A percentile compares a stretch with the other conserved stretches of the same genome.
These are phyloP conservation scores for Mimachlamys varia DNA, from an alignment of 2,888 invertebrate genomes.

Conservation along the genomic window DNA sequence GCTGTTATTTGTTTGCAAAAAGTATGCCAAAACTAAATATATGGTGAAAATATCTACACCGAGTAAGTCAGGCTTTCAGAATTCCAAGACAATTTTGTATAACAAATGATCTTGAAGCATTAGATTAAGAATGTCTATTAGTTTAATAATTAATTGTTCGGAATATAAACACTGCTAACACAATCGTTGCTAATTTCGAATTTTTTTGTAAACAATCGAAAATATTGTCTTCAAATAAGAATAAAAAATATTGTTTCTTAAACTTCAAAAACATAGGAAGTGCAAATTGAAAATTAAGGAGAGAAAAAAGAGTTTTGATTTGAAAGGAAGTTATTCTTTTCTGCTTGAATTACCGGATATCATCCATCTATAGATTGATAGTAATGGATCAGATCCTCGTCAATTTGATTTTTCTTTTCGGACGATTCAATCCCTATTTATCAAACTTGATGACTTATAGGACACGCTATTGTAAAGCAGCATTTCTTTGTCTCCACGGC, in stretches of 20 bases:
- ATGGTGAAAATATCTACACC: neutral
- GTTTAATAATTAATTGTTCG: neutral
- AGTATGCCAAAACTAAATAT: neutral
- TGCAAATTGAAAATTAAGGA: slow-evolving; percentile 17
- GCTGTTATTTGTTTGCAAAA: neutral
- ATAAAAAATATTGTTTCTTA: neutral
- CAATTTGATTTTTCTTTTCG: slow-evolving; percentile 31
- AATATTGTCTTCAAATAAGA: slow-evolving; percentile 1
- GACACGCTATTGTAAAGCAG: neutral
- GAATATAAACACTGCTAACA: neutral
- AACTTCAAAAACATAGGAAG: slow-evolving; percentile 12
- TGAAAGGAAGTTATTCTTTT: slow-evolving; percentile 28
- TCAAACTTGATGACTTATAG: slow-evolving; percentile 24
- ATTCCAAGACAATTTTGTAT: neutral
- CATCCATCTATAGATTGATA: slow-evolving; percentile 19
- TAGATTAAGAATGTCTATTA: neutral
- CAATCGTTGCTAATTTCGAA: neutral
- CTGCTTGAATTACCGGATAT: slow-evolving; percentile 22
- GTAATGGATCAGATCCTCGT: slow-evolving; percentile 12
- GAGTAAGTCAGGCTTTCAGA: neutral
- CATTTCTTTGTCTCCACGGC: neutral
- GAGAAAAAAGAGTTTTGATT: slow-evolving; percentile 20
- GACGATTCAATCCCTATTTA: slow-evolving; percentile 3
- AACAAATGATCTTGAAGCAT: neutral
- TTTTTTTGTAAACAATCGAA: neutral